These are phyloP conservation scores for Heterodera schachtii DNA, from an alignment of 1,140 invertebrate genomes.

Conservation along the genomic window DNA sequence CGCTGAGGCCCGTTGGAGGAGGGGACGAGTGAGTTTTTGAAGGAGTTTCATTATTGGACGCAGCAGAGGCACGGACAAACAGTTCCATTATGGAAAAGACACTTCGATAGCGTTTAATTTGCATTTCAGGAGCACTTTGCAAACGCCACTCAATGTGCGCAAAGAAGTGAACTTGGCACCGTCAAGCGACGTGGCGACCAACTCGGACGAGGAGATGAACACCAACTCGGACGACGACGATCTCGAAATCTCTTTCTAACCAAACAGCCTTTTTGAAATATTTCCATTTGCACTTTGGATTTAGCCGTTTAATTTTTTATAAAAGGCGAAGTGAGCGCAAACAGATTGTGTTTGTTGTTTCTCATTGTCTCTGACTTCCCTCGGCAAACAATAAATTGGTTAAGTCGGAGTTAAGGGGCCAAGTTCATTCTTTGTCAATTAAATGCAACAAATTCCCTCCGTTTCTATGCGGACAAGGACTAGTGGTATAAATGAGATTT, in stretches of 20 bases:
- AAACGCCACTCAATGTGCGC: constrained; percentile 16
- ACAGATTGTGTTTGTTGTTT: not conserved
- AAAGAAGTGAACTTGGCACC: constrained; percentile 26
- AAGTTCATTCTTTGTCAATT: too few relatives aligned
- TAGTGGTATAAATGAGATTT: too few relatives aligned
- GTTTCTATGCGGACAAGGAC: too few relatives aligned
- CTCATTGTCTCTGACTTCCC: not conserved
- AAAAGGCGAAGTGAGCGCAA: too few relatives aligned
- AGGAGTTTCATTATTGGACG: too few relatives aligned
- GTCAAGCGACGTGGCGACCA: constrained; percentile 3
- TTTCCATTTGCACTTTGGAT: not conserved
- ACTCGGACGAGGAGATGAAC: constrained; percentile 35
- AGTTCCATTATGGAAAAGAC: too few relatives aligned
- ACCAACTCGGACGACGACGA: constrained; percentile 31
- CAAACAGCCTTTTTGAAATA: not conserved
- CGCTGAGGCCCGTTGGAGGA: constrained; percentile 28
- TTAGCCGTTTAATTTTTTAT: too few relatives aligned
- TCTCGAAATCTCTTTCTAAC: constrained; percentile 35
- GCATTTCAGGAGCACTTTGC: constrained; percentile 25
- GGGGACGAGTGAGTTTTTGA: constrained; percentile 31
- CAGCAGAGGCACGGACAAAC: too few relatives aligned
- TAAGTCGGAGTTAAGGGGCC: too few relatives aligned
- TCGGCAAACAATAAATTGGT: too few relatives aligned
- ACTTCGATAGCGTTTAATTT: not conserved
- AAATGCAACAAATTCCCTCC: too few relatives aligned